These are phyloP conservation scores for Drosophila teissieri DNA, from an alignment of 1,140 invertebrate genomes.

Conservation along the genomic window DNA sequence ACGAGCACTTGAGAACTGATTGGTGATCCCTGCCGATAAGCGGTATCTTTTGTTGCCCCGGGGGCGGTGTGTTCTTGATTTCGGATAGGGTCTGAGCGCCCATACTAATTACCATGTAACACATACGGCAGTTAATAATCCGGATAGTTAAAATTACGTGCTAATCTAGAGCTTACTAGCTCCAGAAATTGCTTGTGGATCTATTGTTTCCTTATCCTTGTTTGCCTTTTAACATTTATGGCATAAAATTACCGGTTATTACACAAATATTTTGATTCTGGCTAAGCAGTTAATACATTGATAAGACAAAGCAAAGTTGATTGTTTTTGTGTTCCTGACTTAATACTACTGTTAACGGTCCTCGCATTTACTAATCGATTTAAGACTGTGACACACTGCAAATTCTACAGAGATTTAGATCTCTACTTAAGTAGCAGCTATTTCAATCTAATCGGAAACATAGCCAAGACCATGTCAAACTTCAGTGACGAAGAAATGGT, in stretches of 20 bases:
- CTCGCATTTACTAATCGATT: neutral
- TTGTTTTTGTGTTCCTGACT: neutral
- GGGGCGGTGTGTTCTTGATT: conserved; percentile 19
- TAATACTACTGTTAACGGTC: neutral
- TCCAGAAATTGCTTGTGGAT: neutral
- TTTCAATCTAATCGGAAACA: conserved; percentile 39
- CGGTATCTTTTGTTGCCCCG: conserved; percentile 25
- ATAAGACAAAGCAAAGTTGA: neutral
- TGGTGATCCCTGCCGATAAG: conserved; percentile 31
- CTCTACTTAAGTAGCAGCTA: neutral
- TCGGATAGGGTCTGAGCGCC: conserved; percentile 18
- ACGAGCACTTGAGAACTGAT: conserved; percentile 22
- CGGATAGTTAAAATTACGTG: neutral
- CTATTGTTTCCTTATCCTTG: neutral
- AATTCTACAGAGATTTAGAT: conserved; percentile 9
- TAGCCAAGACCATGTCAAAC: conserved; percentile 6
- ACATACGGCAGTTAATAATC: conserved; percentile 3
- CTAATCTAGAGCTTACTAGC: neutral
- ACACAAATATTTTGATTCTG: neutral
- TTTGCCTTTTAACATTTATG: conserved; percentile 11
- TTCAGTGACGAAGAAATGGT: conserved; percentile 14
- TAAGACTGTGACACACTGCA: conserved; percentile 11
- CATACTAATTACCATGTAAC: conserved; percentile 14
- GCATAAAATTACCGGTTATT: neutral
- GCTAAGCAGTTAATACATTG: conserved; percentile 5